Evolutionary conservation across 2,888 invertebrate genomes (phyloP).

Genomic region (Selenia dentaria): DNA sequence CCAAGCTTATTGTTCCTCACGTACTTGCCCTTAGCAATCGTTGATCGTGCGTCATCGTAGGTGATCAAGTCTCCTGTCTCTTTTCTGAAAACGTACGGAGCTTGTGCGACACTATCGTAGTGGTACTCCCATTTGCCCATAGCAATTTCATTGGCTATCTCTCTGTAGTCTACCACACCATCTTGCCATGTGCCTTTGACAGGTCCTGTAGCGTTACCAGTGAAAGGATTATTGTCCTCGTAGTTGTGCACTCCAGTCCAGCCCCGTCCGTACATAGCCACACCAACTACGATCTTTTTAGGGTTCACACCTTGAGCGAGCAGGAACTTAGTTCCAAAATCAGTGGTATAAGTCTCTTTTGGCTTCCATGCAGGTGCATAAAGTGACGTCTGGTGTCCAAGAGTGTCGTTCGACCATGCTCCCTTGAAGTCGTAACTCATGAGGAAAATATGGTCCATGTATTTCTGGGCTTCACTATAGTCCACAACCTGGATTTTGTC

Average conservation of each 20-base stretch:
- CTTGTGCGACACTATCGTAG: slow-evolving; percentile 74
- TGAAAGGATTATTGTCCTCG: slow-evolving; percentile 68
- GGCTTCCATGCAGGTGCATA: slow-evolving; percentile 73
- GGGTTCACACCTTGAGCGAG: slow-evolving; percentile 75
- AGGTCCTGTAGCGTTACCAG: slow-evolving; percentile 73
- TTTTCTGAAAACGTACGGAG: slow-evolving; percentile 74
- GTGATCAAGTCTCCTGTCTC: slow-evolving; percentile 73
- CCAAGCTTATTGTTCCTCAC: slow-evolving; percentile 76
- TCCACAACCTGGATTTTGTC: slow-evolving; percentile 80
- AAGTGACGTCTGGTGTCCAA: slow-evolving; percentile 72
- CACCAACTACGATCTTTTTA: slow-evolving; percentile 75
- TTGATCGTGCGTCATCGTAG: slow-evolving; percentile 74
- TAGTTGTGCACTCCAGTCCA: slow-evolving; percentile 76
- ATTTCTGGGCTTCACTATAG: slow-evolving; percentile 72
- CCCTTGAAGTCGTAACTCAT: slow-evolving; percentile 82
- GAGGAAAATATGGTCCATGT: slow-evolving; percentile 79
- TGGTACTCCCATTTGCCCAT: slow-evolving; percentile 74
- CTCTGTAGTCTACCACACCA: slow-evolving; percentile 77
- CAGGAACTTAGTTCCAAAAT: slow-evolving; percentile 72
- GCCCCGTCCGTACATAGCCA: slow-evolving; percentile 79
- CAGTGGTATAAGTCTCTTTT: slow-evolving; percentile 78
- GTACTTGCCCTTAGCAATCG: slow-evolving; percentile 77
- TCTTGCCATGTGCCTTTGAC: slow-evolving; percentile 80
- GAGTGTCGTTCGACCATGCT: slow-evolving; percentile 76
- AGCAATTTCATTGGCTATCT: slow-evolving; percentile 71